A percentile compares a stretch with the other conserved stretches of the same genome.
Conservation (phyloP, 2,797 vertebrate species). For the Sebastes nivosus region DNA sequence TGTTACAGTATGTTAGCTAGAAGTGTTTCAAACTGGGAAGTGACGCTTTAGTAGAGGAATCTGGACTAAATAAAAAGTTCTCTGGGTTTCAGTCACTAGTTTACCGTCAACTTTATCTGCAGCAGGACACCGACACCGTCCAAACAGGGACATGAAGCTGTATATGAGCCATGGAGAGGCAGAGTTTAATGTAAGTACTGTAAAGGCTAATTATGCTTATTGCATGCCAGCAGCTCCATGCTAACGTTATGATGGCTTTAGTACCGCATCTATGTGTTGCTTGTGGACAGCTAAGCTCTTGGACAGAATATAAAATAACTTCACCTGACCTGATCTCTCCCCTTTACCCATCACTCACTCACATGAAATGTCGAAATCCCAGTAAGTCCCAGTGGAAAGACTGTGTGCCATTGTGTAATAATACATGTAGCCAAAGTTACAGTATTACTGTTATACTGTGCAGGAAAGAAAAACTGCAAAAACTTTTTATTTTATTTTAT, state of each 20-base stretch:
- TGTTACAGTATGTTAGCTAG: conserved; percentile 17
- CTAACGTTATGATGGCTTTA: background rate
- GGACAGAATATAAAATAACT: background rate
- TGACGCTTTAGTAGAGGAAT: conserved; percentile 53
- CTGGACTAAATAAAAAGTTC: background rate
- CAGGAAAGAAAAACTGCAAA: background rate
- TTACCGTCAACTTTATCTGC: conserved; percentile 16
- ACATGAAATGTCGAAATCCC: background rate
- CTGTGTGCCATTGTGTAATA: background rate
- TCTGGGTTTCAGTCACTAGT: background rate
- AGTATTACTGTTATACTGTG: background rate
- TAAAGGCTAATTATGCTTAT: background rate
- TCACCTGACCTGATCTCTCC: background rate
- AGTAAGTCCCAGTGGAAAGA: background rate
- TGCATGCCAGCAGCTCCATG: conserved; percentile 2
- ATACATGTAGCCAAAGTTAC: background rate
- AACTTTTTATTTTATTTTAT: background rate
- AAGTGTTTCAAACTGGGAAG: conserved; percentile 33
- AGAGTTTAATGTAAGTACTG: conserved; percentile 53
- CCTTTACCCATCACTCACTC: background rate
- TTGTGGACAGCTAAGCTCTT: background rate
- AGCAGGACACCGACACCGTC: background rate
- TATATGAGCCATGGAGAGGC: conserved; percentile 13
- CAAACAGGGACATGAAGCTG: conserved; percentile 22
- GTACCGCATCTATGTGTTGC: no score